Percentiles rank a stretch among this genome's conserved stretches.
Conservation (phyloP, 1,140 invertebrate species). For the Drosophila rufa region DNA sequence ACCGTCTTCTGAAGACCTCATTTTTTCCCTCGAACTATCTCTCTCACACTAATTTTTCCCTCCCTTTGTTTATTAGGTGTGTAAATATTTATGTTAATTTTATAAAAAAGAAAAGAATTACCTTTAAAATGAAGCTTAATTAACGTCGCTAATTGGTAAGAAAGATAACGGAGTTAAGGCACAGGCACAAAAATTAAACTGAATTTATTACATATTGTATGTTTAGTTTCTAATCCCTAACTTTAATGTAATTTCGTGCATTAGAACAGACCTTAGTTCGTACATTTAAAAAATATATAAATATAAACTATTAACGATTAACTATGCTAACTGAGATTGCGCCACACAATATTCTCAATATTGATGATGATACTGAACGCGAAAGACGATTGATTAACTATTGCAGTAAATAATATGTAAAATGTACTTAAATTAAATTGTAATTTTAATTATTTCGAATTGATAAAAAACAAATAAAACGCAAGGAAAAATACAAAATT, state of each 20-base stretch:
- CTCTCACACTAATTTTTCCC: slow-evolving; percentile 6
- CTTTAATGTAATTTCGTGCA: slow-evolving; percentile 69
- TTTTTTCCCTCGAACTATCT: slow-evolving; percentile 19
- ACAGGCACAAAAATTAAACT: slow-evolving; percentile 58
- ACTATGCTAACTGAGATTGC: slow-evolving; percentile 51
- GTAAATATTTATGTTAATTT: slow-evolving; percentile 81
- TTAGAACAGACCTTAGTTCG: slow-evolving; percentile 67
- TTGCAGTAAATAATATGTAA: slow-evolving; percentile 75
- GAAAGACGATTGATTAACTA: slow-evolving; percentile 52
- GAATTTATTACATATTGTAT: slow-evolving; percentile 80
- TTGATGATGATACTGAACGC: slow-evolving; percentile 28
- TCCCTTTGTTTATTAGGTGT: slow-evolving; percentile 52
- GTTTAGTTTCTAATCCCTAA: slow-evolving; percentile 69
- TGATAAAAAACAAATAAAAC: slow-evolving; percentile 75
- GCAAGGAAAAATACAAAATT: slow-evolving; percentile 54
- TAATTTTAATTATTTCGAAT: slow-evolving; percentile 83
- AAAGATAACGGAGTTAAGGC: slow-evolving; percentile 44
- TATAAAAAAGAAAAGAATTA: slow-evolving; percentile 23
- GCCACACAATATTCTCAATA: slow-evolving; percentile 50
- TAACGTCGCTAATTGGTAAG: slow-evolving; percentile 32
- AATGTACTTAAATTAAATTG: slow-evolving; percentile 83
- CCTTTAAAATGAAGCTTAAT: slow-evolving; percentile 37
- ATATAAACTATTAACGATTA: slow-evolving; percentile 49
- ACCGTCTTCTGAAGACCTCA: slow-evolving; percentile 80
- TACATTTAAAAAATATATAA: slow-evolving; percentile 43